Conservation (phyloP, 1,140 invertebrate genomes). For the Tetragonula clypearis region DNA sequence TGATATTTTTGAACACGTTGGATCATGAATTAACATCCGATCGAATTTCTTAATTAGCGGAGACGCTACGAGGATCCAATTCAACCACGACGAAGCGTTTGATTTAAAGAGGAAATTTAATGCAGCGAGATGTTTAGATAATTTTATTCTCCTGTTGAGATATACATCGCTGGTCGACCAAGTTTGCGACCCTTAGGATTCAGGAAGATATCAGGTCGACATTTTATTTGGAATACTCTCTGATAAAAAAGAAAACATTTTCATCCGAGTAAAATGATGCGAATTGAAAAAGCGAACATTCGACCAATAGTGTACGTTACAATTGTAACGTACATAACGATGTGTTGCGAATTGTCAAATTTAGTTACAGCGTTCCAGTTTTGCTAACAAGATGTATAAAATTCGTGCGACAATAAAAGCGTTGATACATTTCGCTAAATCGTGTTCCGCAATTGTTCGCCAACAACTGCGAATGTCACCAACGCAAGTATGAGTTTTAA, state of each 20-base stretch:
- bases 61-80: too few species aligned
- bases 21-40: slow-evolving; percentile 47
- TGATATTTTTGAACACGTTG: not conserved
- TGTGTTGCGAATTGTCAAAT: not conserved
- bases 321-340: not conserved
- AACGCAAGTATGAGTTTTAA: not conserved
- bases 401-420: not conserved
- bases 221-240: too few species aligned
- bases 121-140: too few species aligned
- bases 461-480: not conserved
- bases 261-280: too few species aligned
- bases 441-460: not conserved
- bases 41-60: not conserved
- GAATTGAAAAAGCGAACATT: not conserved
- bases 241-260: too few species aligned
- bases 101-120: too few species aligned
- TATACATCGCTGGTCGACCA: too few species aligned
- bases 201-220: too few species aligned
- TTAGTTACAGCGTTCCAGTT: not conserved
- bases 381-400: not conserved
- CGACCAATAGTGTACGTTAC: not conserved
- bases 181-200: too few species aligned
- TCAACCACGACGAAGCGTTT: too few species aligned
- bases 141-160: too few species aligned
- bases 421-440: not conserved